Percentiles rank a stretch among this genome's conserved stretches.
Evolutionary conservation across 2,797 vertebrate genomes (phyloP).

Genomic region (Oophaga sylvatica): DNA sequence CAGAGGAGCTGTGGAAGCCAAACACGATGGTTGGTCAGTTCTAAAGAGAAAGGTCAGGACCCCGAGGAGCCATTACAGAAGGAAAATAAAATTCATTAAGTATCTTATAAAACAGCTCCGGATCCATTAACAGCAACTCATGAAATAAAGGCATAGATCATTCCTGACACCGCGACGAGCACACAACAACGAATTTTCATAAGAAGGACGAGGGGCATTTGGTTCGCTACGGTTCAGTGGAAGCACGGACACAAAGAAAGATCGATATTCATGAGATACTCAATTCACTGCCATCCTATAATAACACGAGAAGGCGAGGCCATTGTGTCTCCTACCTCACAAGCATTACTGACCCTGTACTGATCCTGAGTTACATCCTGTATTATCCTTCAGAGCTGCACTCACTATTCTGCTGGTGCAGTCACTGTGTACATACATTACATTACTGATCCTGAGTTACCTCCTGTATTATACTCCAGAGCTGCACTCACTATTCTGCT

Average conservation of each 20-base stretch:
- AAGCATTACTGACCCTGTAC: too few species aligned
- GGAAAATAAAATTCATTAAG: constrained; percentile 19
- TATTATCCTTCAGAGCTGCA: too few species aligned
- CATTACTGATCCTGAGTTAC: too few species aligned
- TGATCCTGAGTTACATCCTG: too few species aligned
- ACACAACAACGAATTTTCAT: neutral
- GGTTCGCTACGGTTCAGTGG: neutral
- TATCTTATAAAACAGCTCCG: constrained; percentile 7
- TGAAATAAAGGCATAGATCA: constrained; percentile 19
- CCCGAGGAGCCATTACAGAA: neutral
- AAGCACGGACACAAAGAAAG: neutral
- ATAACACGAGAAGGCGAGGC: neutral
- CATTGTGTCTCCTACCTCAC: neutral
- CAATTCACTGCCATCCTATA: neutral
- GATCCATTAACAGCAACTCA: constrained; percentile 17
- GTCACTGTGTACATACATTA: too few species aligned
- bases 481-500: too few species aligned
- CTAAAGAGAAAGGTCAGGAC: constrained; percentile 13
- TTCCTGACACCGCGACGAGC: neutral
- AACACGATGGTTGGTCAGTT: neutral
- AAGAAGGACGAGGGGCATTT: neutral
- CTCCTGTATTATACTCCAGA: too few species aligned
- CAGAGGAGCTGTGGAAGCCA: neutral
- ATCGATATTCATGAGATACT: neutral
- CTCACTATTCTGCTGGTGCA: too few species aligned